A percentile compares a stretch with the other conserved stretches of the same genome.
These are phyloP conservation scores for Megaceryle alcyon DNA, from an alignment of 2,797 vertebrate genomes.

Conservation along the genomic window DNA sequence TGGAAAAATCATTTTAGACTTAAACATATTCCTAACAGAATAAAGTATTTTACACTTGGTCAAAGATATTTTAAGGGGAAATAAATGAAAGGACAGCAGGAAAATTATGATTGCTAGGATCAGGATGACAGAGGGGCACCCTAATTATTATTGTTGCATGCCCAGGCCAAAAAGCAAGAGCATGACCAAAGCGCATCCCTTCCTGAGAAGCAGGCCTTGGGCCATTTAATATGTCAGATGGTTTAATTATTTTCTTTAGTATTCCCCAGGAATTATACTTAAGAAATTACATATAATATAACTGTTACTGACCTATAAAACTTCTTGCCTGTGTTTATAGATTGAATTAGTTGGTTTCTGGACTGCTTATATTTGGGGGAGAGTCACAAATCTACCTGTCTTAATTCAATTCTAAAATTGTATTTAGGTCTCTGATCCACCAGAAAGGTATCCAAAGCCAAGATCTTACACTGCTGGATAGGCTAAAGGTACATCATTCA, in stretches of 20 bases:
- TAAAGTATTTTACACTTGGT: neutral
- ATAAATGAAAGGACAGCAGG: neutral
- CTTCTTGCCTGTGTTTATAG: neutral
- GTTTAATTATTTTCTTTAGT: neutral
- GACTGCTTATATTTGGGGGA: neutral
- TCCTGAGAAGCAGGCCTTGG: neutral
- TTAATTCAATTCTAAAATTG: neutral
- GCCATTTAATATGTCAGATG: neutral
- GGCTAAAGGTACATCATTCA: neutral
- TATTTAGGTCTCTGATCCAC: neutral
- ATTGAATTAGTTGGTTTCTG: constrained; percentile 40
- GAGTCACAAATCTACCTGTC: neutral
- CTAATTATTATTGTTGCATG: neutral
- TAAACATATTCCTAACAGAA: neutral
- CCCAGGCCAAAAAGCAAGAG: neutral
- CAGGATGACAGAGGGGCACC: neutral
- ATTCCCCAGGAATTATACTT: neutral
- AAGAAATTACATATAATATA: neutral
- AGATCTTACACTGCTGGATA: neutral
- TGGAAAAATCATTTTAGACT: neutral
- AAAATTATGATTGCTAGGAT: neutral
- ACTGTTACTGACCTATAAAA: neutral
- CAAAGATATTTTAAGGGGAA: neutral
- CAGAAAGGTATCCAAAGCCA: neutral
- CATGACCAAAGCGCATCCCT: neutral